These are phyloP conservation scores for Lemur catta DNA, from an alignment of 2,797 vertebrate species.

Conservation along the genomic window DNA sequence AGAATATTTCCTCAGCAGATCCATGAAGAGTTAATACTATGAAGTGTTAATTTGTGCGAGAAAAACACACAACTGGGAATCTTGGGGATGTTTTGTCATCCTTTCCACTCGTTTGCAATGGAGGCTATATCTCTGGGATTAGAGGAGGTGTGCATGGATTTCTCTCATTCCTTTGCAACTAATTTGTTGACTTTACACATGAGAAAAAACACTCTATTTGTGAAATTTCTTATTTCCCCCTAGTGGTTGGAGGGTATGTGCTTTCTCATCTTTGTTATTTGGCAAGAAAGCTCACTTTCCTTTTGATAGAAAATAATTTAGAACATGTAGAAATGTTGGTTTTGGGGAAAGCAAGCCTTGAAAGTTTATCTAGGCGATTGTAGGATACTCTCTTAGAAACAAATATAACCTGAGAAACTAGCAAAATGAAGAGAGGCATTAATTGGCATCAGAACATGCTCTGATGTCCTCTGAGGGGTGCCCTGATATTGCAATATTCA, in stretches of 20 bases:
- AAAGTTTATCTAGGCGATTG: not conserved
- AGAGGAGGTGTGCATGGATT: not conserved
- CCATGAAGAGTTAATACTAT: not conserved
- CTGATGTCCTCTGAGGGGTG: not conserved
- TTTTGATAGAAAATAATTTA: conserved; percentile 42
- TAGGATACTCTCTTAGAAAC: not conserved
- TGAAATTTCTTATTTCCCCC: not conserved
- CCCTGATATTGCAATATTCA: too few relatives aligned
- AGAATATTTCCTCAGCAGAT: not conserved
- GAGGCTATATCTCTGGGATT: not conserved
- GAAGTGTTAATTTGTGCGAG: not conserved
- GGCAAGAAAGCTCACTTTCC: not conserved
- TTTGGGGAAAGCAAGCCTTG: not conserved
- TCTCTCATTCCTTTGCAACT: not conserved
- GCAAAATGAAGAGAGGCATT: not conserved
- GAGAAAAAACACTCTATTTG: conserved; percentile 20
- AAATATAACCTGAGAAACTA: not conserved
- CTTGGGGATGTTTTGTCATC: not conserved
- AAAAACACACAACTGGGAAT: not conserved
- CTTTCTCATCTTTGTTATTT: conserved; percentile 6
- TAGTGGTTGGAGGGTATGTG: not conserved
- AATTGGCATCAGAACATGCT: not conserved
- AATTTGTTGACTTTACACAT: conserved; percentile 1
- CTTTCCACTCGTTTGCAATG: not conserved
- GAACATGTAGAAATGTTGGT: not conserved